phyloP scores from a whole-genome alignment of 2,113 vertebrate species.

The Trichechus manatus region DNA sequence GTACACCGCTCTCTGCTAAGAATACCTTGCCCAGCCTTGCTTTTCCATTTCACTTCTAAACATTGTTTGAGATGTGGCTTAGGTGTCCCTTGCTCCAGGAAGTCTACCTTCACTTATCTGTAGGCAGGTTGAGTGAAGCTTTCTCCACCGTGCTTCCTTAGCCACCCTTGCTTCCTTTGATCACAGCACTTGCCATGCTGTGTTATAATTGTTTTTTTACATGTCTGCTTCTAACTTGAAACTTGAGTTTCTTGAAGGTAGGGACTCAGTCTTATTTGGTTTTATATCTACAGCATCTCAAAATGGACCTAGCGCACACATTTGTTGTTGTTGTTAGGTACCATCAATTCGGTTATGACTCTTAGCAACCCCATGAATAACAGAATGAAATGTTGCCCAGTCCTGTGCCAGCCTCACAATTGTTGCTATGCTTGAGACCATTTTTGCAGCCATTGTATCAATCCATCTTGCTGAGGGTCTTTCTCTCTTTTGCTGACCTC shows the following conservation, averaged over 20 bases:
- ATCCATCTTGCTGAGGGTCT: too few species aligned
- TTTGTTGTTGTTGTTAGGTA: too few species aligned
- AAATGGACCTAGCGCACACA: too few species aligned
- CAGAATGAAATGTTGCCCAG: too few species aligned
- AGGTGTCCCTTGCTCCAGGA: background rate
- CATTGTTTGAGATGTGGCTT: background rate
- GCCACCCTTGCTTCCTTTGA: background rate
- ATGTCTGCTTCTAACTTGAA: background rate
- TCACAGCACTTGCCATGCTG: background rate
- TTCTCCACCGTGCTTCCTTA: background rate
- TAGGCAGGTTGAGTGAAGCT: background rate
- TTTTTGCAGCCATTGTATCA: too few species aligned
- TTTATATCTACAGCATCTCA: background rate
- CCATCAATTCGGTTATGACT: too few species aligned
- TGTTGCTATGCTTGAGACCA: too few species aligned
- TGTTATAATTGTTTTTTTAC: background rate
- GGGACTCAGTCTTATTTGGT: background rate
- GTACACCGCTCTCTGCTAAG: background rate
- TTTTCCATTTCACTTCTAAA: background rate
- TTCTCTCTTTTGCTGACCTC: too few species aligned
- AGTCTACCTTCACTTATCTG: background rate
- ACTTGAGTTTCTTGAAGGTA: background rate
- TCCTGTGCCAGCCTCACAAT: too few species aligned
- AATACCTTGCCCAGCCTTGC: background rate
- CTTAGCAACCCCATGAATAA: too few species aligned